Percentiles rank a stretch among this genome's conserved stretches.
phyloP scores from a whole-genome alignment of 2,888 invertebrate genomes.

The Epistrophe eligans region DNA sequence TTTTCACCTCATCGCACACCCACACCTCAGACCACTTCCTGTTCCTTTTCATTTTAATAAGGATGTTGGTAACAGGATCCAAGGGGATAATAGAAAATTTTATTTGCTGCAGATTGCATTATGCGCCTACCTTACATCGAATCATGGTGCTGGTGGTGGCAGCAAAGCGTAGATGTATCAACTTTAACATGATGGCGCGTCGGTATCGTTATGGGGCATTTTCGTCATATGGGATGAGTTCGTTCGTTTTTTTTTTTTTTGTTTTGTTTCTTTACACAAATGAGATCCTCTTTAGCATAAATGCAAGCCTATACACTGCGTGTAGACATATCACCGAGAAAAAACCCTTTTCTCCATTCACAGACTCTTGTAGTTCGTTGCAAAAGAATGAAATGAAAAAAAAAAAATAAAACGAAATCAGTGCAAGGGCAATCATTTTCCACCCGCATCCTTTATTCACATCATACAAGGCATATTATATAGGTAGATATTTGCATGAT shows the following conservation, averaged over 20 bases:
- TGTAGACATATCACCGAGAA: slow-evolving; percentile 22
- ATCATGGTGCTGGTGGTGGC: slow-evolving; percentile 1
- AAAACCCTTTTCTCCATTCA: slow-evolving; percentile 41
- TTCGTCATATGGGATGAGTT: slow-evolving; percentile 33
- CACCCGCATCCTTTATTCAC: slow-evolving; percentile 65
- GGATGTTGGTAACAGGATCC: slow-evolving; percentile 60
- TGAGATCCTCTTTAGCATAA: slow-evolving; percentile 71
- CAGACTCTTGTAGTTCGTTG: slow-evolving; percentile 40
- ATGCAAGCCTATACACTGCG: slow-evolving; percentile 34
- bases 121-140: slow-evolving; percentile 48
- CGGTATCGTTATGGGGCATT: slow-evolving; percentile 18
- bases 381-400: slow-evolving; percentile 15
- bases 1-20: slow-evolving; percentile 54
- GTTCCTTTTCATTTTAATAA: slow-evolving; percentile 56
- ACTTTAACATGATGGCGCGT: slow-evolving; percentile 39
- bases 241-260: slow-evolving; percentile 14
- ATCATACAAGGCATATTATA: slow-evolving; percentile 40
- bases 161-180: slow-evolving; percentile 28
- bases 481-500: not conserved
- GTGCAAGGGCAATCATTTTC: slow-evolving; percentile 71
- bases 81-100: slow-evolving; percentile 59
- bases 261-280: slow-evolving; percentile 29
- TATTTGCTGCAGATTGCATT: slow-evolving; percentile 68
- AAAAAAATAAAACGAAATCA: slow-evolving; percentile 51
- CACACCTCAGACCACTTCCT: slow-evolving; percentile 50